Conservation (phyloP, 1,140 invertebrate genomes). For the Acromyrmex echinatior region DNA sequence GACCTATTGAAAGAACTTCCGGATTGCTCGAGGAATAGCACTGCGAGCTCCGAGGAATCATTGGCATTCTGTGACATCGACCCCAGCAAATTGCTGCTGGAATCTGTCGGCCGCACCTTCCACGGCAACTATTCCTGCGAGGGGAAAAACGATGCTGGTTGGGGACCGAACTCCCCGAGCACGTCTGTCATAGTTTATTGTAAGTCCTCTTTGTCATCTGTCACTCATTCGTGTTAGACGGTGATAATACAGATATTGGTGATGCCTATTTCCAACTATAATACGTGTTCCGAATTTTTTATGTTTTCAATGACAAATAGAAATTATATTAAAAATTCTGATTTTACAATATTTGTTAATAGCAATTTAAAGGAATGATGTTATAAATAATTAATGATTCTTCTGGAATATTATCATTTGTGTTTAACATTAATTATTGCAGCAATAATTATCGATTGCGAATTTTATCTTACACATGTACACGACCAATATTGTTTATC, state of each 20-base stretch:
- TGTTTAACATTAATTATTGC: constrained; percentile 12
- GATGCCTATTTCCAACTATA: constrained; percentile 2
- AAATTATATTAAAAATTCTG: not conserved
- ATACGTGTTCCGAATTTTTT: constrained; percentile 10
- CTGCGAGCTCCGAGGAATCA: constrained; percentile 80
- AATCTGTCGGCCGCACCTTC: constrained; percentile 93
- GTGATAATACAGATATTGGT: not conserved
- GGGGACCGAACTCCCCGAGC: constrained; percentile 92
- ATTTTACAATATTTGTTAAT: not conserved
- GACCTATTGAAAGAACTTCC: constrained; percentile 94
- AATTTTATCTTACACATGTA: constrained; percentile 38
- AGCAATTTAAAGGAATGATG: not conserved
- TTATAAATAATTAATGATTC: not conserved
- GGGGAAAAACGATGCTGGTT: constrained; percentile 94
- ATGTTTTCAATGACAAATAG: not conserved
- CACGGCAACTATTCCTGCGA: constrained; percentile 97
- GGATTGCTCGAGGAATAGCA: constrained; percentile 90
- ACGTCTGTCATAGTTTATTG: constrained; percentile 93
- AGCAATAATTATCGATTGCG: constrained; percentile 1
- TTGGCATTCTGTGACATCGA: constrained; percentile 92
- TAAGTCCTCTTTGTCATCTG: constrained; percentile 85
- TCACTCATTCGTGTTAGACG: constrained; percentile 34
- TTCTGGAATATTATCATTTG: not conserved
- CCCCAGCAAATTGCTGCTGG: constrained; percentile 93
- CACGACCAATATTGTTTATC: not conserved